phyloP scores from a whole-genome alignment of 2,113 vertebrate species.

The Sitta europaea region DNA sequence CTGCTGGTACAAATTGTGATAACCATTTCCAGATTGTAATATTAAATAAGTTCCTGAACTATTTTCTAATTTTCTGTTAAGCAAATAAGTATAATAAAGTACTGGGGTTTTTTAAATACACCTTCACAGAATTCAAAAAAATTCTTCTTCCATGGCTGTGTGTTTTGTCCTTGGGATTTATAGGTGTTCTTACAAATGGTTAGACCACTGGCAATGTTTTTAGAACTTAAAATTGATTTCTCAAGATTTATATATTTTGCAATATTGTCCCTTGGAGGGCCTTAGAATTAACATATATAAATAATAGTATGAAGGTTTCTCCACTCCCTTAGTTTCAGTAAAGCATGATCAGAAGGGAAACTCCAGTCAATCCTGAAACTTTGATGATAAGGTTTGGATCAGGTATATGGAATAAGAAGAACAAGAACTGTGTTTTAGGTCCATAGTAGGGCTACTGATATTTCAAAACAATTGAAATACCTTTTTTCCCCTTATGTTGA shows the following conservation, averaged over 20 bases:
- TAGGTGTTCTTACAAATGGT: not conserved
- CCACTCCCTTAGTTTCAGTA: not conserved
- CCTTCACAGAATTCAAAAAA: not conserved
- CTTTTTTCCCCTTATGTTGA: not conserved
- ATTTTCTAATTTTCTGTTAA: not conserved
- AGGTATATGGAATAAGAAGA: not conserved
- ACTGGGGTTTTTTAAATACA: fast-evolving
- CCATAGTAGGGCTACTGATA: not conserved
- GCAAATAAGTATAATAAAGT: not conserved
- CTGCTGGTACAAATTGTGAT: not conserved
- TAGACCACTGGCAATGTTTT: not conserved
- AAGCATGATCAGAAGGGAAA: not conserved
- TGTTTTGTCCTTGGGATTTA: not conserved
- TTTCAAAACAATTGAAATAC: not conserved
- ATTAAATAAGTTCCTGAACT: not conserved
- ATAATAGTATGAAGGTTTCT: not conserved
- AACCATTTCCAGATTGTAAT: not conserved
- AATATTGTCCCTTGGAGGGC: not conserved
- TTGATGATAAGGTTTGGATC: not conserved
- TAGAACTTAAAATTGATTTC: not conserved
- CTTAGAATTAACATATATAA: not conserved
- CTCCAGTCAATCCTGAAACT: not conserved
- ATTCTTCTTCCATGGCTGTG: not conserved
- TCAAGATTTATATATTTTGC: not conserved
- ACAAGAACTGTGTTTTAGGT: not conserved